Evolutionary conservation across 2,888 invertebrate species (phyloP), one percentile per base, ranked within the genome.

Genomic region (Spodoptera picta): DNA sequence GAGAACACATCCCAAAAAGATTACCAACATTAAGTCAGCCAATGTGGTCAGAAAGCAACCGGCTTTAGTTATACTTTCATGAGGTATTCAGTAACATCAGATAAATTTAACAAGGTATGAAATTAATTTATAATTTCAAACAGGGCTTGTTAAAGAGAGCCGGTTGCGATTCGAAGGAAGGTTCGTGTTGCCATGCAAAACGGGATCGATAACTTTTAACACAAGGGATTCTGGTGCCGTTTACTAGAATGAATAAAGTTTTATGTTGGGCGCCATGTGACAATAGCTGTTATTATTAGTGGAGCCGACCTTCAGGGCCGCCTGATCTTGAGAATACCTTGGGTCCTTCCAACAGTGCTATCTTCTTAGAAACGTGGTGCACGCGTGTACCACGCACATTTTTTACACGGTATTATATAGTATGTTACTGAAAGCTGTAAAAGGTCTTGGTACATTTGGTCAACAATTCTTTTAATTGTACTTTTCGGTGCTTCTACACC

Each of bases 301-400:
- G 77, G 74, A 83, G 66, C 77, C 90, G 92, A 89, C 93, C 92
- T 92, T 93, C 92, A 90, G 86, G 88, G 85, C 80, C 80, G 76
- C 69, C 64, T 83, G 82, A 73, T 79, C 79, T 80, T 79, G 70
- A 85, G 90, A 91, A 91, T 90, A 84, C 83, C 84, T 87, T 84
- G 76, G 84, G 80, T 83, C 85, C 82, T 83, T 85, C 84, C 86
- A 86, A 89, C 84, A 87, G 84, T 82, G 84, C 88, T 87, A 89
- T 89, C 88, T 92, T 93, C 93, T 84, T 77, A 89, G 92, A 93
- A 93, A 83, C 87, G 87, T 85, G 87, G 78, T 85, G 73, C 85
- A 87, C 85, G 85, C 87, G 86, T 87, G 87, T 86, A 84, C 85
- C 84, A 86, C 83, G 87, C 87, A 83, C 84, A 86, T 90, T 92